phyloP scores from a whole-genome alignment of 2,113 vertebrate genomes.

The Nymphicus hollandicus region DNA sequence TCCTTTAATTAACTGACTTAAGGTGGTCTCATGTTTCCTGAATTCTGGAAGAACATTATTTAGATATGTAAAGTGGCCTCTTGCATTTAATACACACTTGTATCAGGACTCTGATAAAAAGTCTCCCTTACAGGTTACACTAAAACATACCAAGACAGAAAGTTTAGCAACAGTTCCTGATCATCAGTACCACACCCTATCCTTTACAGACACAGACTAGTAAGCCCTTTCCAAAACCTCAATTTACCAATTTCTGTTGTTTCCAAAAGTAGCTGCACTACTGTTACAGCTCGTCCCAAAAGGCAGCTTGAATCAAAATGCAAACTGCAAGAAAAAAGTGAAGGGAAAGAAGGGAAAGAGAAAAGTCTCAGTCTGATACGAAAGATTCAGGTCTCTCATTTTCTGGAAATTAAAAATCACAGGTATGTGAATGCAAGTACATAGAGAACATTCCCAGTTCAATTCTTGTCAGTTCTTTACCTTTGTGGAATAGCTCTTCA shows the following conservation, averaged over 20 bases:
- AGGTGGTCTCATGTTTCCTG: background rate
- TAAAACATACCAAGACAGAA: background rate
- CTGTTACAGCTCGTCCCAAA: background rate
- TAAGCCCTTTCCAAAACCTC: background rate
- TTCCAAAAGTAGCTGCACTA: background rate
- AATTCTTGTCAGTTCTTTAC: constrained; percentile 64
- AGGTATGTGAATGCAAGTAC: background rate
- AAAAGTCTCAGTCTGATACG: background rate
- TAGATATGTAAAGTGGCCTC: background rate
- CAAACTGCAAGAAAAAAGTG: background rate
- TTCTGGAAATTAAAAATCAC: background rate
- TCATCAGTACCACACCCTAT: background rate
- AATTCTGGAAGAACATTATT: background rate
- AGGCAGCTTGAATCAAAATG: background rate
- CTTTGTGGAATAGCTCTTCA: constrained; percentile 93
- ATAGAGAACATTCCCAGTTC: background rate
- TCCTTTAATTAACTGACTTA: background rate
- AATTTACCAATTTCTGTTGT: background rate
- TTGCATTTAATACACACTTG: background rate
- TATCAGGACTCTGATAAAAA: background rate
- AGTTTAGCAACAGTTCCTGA: background rate
- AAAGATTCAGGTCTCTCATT: background rate
- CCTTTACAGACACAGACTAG: background rate
- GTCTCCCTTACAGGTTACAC: background rate
- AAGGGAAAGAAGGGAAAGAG: background rate